Evolutionary conservation across 92 coral and sea anemone genomes (phyloP).

Genomic region (Pocillopora grandis): DNA sequence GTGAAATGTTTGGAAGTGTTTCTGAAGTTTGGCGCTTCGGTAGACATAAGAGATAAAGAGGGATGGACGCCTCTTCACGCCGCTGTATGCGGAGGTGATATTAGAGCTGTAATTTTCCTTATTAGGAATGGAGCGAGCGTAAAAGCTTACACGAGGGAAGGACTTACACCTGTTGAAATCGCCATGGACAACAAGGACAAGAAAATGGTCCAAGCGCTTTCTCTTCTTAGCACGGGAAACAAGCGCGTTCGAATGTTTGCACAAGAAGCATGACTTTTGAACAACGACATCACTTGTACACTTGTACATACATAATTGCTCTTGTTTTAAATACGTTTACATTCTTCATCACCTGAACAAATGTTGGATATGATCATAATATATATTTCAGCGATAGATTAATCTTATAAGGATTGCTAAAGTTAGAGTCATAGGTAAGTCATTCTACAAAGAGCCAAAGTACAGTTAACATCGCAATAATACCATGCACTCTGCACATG

Average conservation of each 20-base stretch:
- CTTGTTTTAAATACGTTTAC: background rate
- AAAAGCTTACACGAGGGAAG: conserved; percentile 64
- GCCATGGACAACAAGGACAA: conserved; percentile 51
- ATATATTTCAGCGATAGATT: no score
- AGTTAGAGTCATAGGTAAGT: background rate
- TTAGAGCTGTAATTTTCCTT: conserved; percentile 58
- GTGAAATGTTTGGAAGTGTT: conserved; percentile 67
- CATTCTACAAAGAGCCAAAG: background rate
- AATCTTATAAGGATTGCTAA: background rate
- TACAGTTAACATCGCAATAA: background rate
- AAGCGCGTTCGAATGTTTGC: conserved; percentile 7
- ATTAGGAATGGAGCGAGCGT: conserved; percentile 67
- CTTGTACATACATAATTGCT: background rate
- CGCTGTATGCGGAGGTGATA: conserved; percentile 86
- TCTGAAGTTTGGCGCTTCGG: conserved; percentile 68
- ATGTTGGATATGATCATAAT: no score
- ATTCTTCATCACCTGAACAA: background rate
- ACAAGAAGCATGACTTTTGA: conserved; percentile 3
- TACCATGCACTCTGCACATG: background rate
- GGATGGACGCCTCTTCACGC: conserved; percentile 93
- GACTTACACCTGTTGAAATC: conserved; percentile 68
- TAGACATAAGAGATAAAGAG: conserved; percentile 72
- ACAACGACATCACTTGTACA: background rate
- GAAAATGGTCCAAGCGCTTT: conserved; percentile 34
- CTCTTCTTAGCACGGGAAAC: conserved; percentile 2